Evolutionary conservation across 2,113 vertebrate genomes (phyloP), one percentile per base, ranked within the genome.

Genomic region (Lathamus discolor): DNA sequence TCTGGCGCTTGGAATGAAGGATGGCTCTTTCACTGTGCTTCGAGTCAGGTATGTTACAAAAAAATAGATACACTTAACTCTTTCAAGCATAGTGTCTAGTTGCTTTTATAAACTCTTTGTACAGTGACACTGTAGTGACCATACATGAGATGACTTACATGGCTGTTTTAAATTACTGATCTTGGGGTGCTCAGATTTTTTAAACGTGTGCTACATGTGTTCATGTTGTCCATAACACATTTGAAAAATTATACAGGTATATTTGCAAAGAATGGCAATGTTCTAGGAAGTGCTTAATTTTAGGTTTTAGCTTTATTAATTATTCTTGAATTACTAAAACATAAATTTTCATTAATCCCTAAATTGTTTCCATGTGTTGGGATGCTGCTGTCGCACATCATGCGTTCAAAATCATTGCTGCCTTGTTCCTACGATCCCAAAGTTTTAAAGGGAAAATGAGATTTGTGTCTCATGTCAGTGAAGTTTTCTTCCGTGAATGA

Each of bases 1-100:
- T 91, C 98, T 99, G 13, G 99, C 99, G 2, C 98, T 99, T 82
- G 99, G 99, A 66, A 99, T 99, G 99, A 99, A 99, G 96, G 99
- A 99, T 80, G 99, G 99, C 84, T 99, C 99, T 25, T 99, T 99
- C 96, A 99, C 99, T 51, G 98, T 99, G 55, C 98, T 99, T 66
- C 96, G 99, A 97, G 99, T 99, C 96, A 99, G 99, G 99, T 99
- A 85, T 61, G 98, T 31, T 57, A 18, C 61, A 39, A 54, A 90
- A 90, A 39, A 10, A 41, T 46, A 86, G 66, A 39, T 39, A 18
- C 0, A 0, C 43, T 67, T 67, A 25, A 43, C 24, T 86, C 77
- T 88, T 78, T 83, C 35, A 73, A 63, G 52, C 48, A 46, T 62
- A 7, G 78, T 68, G 69, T 25, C 37, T 35, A 61, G 31, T 76